These are phyloP conservation scores for Oceanites oceanicus DNA, from an alignment of 2,113 vertebrate species.

Conservation along the genomic window DNA sequence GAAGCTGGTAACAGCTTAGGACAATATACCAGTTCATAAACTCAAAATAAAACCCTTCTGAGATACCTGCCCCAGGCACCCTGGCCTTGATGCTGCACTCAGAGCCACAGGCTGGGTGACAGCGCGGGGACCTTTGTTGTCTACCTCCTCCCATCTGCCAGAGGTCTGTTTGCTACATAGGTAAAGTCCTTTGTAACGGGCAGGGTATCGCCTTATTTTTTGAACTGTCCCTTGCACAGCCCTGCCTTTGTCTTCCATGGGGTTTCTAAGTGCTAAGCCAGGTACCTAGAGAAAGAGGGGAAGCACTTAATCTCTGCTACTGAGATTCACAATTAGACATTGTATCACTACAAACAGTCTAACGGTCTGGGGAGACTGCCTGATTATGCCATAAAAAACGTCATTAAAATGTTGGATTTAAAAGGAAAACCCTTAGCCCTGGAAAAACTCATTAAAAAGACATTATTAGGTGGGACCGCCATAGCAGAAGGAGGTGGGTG, in stretches of 20 bases:
- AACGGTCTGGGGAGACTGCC: neutral
- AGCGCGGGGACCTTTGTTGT: neutral
- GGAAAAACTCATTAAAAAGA: constrained; percentile 42
- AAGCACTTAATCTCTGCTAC: neutral
- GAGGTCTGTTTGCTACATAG: neutral
- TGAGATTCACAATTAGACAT: neutral
- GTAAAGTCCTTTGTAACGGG: neutral
- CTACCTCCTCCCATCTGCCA: neutral
- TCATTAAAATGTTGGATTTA: constrained; percentile 22
- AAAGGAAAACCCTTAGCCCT: constrained; percentile 22
- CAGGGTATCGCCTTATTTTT: neutral
- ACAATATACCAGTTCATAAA: neutral
- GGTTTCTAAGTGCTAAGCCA: neutral
- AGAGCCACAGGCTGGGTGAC: neutral
- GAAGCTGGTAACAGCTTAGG: neutral
- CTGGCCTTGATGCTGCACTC: neutral
- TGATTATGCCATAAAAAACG: neutral
- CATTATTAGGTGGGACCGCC: neutral
- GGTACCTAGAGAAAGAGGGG: neutral
- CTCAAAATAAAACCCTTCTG: neutral
- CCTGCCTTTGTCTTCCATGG: neutral
- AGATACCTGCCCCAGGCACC: neutral
- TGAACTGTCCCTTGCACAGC: neutral
- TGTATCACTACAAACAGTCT: neutral
- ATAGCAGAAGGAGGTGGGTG: constrained; percentile 21